A percentile compares a stretch with the other conserved stretches of the same genome.
These are phyloP conservation scores for Canis aureus DNA, from an alignment of 2,113 vertebrate genomes.

Conservation along the genomic window DNA sequence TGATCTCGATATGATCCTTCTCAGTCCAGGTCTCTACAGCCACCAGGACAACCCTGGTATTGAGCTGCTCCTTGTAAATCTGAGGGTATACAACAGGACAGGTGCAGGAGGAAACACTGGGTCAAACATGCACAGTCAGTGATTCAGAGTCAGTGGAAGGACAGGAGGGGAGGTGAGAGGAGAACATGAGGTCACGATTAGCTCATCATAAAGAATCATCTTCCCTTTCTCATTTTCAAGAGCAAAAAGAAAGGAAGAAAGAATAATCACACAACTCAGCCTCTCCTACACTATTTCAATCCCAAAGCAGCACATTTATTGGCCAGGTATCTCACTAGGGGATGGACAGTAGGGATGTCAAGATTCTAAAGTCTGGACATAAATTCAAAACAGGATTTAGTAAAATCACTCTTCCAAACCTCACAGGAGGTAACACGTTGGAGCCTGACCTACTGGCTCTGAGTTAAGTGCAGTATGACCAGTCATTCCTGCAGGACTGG, in stretches of 20 bases:
- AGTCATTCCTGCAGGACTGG: background rate
- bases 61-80: slow-evolving; percentile 98
- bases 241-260: background rate
- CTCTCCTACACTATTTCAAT: background rate
- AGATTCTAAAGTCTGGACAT: background rate
- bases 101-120: slow-evolving; percentile 91
- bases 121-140: slow-evolving; percentile 88
- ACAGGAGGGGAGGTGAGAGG: slow-evolving; percentile 87
- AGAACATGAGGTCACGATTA: slow-evolving; percentile 85
- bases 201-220: slow-evolving; percentile 70
- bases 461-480: background rate
- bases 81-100: slow-evolving; percentile 90
- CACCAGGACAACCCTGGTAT: slow-evolving; percentile 97
- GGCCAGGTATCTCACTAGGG: background rate
- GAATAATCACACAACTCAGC: background rate
- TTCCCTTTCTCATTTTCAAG: slow-evolving; percentile 57
- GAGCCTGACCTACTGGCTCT: background rate
- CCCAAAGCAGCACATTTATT: background rate
- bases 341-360: background rate
- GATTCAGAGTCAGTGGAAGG: slow-evolving; percentile 85
- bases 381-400: background rate
- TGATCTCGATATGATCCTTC: slow-evolving; percentile 94
- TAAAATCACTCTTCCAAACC: background rate
- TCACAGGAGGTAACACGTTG: background rate
- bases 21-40: slow-evolving; percentile 98